These are phyloP conservation scores for Nymphicus hollandicus DNA, from an alignment of 2,113 vertebrate species.

Conservation along the genomic window DNA sequence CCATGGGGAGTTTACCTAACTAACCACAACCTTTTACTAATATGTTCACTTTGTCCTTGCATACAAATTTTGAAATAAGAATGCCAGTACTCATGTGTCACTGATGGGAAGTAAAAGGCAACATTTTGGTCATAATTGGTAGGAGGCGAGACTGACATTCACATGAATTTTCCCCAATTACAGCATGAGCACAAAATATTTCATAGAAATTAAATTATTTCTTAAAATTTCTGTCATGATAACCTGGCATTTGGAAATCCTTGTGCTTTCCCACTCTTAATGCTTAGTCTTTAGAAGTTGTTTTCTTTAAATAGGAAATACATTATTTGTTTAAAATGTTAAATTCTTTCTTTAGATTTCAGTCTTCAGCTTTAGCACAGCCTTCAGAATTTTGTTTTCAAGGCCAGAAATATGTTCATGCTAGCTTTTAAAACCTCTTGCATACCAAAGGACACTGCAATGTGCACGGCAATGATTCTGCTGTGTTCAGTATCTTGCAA, in stretches of 20 bases:
- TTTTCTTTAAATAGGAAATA: not conserved
- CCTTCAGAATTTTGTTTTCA: not conserved
- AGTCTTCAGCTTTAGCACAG: not conserved
- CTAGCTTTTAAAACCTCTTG: not conserved
- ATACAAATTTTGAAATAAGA: conserved; percentile 48
- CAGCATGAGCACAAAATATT: conserved; percentile 33
- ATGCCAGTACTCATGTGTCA: conserved; percentile 41
- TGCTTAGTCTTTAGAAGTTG: not conserved
- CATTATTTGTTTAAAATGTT: not conserved
- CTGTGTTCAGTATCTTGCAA: not conserved
- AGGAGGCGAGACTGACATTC: conserved; percentile 25
- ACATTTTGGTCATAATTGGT: conserved; percentile 55
- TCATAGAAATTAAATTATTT: conserved; percentile 31
- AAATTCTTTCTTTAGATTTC: not conserved
- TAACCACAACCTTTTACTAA: conserved; percentile 59
- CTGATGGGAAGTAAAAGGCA: conserved; percentile 62
- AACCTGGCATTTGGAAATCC: conserved; percentile 4
- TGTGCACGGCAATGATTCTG: not conserved
- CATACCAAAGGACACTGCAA: not conserved
- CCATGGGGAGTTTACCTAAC: conserved; percentile 61
- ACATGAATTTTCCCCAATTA: conserved; percentile 28
- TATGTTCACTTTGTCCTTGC: conserved; percentile 32
- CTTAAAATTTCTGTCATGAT: not conserved
- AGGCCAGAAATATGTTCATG: not conserved
- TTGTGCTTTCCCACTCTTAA: not conserved